Evolutionary conservation across 2,888 invertebrate species (phyloP).

Genomic region (Apamea monoglypha): DNA sequence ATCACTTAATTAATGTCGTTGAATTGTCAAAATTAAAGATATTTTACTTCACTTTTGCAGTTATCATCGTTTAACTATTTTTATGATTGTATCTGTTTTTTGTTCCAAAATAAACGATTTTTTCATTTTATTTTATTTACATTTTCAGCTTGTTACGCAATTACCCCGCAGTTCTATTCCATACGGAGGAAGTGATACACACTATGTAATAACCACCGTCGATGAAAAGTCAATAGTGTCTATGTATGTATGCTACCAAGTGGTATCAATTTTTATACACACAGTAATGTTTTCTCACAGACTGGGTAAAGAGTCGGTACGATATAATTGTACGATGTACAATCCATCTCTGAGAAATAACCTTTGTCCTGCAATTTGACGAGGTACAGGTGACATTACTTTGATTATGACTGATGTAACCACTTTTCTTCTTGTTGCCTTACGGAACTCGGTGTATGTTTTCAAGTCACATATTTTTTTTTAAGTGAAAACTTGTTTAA

Average conservation of each 20-base stretch:
- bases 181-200: neutral
- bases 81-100: too few species aligned
- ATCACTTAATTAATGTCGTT: neutral
- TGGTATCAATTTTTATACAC: neutral
- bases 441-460: too few species aligned
- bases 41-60: too few species aligned
- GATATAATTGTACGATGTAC: neutral
- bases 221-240: neutral
- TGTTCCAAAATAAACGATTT: too few species aligned
- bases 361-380: neutral
- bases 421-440: too few species aligned
- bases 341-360: neutral
- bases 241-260: neutral
- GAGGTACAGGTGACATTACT: neutral
- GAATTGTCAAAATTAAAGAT: neutral
- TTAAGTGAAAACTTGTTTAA: too few species aligned
- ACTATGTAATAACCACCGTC: neutral
- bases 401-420: neutral
- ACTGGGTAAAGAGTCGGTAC: neutral
- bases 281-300: neutral
- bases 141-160: neutral
- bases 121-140: too few species aligned
- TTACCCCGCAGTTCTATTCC: neutral
- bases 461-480: too few species aligned
- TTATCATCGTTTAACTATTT: too few species aligned